phyloP scores from a whole-genome alignment of 2,797 vertebrate species.

The Molossus alvarezi region DNA sequence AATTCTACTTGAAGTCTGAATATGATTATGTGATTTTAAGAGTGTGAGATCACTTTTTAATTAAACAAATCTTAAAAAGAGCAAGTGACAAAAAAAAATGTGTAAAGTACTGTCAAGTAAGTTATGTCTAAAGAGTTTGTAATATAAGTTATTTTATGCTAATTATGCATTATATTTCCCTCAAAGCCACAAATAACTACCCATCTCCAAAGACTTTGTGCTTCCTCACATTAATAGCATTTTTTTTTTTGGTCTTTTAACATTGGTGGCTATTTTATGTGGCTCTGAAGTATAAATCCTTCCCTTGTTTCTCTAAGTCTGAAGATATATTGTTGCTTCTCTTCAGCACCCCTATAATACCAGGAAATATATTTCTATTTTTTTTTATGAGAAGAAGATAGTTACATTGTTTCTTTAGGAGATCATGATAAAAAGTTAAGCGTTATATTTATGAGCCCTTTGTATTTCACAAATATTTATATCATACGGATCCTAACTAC shows the following conservation, averaged over 20 bases:
- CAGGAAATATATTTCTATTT: background rate
- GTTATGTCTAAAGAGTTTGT: background rate
- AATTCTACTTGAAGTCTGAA: slow-evolving; percentile 25
- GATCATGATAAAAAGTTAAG: background rate
- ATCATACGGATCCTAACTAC: background rate
- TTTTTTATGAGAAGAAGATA: background rate
- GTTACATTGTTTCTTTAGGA: background rate
- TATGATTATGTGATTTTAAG: background rate
- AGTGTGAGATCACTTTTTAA: background rate
- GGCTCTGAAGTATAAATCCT: background rate
- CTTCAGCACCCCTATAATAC: background rate
- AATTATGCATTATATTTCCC: background rate
- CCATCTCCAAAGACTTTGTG: background rate
- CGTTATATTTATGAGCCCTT: background rate
- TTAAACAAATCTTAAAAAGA: slow-evolving; percentile 13
- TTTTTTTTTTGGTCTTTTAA: background rate
- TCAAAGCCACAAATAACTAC: background rate
- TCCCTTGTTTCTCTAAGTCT: background rate
- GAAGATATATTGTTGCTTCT: background rate
- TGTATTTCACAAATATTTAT: background rate
- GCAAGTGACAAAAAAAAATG: background rate
- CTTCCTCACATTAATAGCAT: background rate
- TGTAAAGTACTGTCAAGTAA: background rate
- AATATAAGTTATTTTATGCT: background rate
- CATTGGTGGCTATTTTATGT: background rate